A percentile compares a stretch with the other conserved stretches of the same genome.
Conservation (phyloP, 2,797 vertebrate species). For the Simalia tracyae region DNA sequence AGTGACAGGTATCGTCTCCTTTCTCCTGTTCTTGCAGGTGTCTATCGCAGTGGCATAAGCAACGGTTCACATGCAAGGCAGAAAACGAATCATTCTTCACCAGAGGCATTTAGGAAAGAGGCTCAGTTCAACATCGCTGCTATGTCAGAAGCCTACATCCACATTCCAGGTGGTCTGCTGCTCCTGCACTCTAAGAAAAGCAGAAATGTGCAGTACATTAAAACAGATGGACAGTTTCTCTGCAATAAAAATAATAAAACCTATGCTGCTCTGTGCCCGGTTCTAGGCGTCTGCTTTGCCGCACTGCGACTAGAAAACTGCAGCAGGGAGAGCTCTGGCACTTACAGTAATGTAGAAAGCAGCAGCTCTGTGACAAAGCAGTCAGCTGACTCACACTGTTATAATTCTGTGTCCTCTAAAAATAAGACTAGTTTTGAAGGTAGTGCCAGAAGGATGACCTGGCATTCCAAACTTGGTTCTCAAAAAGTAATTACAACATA, state of each 20-base stretch:
- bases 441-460: conserved; percentile 68
- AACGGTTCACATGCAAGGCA: conserved; percentile 59
- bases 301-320: conserved; percentile 78
- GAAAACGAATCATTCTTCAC: conserved; percentile 68
- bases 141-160: conserved; percentile 76
- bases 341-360: conserved; percentile 77
- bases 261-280: conserved; percentile 72
- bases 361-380: conserved; percentile 79
- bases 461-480: conserved; percentile 39
- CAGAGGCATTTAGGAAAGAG: conserved; percentile 62
- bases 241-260: conserved; percentile 69
- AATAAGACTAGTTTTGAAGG: conserved; percentile 71
- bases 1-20: conserved; percentile 70
- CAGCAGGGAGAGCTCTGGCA: conserved; percentile 79
- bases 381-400: conserved; percentile 83
- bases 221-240: conserved; percentile 65
- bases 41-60: conserved; percentile 63
- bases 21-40: conserved; percentile 74
- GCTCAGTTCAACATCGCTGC: conserved; percentile 71
- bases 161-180: conserved; percentile 75
- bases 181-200: conserved; percentile 71
- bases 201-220: conserved; percentile 69
- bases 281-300: conserved; percentile 76
- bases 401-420: conserved; percentile 81
- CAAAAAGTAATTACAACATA: neutral